A percentile compares a stretch with the other conserved stretches of the same genome.
phyloP scores from a whole-genome alignment of 2,797 vertebrate genomes.

The Acipenser oxyrinchus region DNA sequence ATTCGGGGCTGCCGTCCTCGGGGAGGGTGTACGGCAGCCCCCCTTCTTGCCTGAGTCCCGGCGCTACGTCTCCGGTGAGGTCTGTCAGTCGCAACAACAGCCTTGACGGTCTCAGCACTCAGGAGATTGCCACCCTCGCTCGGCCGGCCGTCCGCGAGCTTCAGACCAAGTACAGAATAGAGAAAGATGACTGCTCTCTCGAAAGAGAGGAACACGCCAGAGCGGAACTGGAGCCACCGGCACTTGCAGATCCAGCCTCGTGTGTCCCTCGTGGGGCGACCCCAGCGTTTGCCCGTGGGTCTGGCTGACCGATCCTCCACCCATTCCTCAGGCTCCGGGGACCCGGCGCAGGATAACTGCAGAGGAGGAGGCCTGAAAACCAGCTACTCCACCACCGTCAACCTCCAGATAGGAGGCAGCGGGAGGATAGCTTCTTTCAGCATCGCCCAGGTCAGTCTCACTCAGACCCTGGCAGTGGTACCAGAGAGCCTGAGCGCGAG shows the following conservation, averaged over 20 bases:
- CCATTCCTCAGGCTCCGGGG: not conserved
- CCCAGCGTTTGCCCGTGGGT: slow-evolving; percentile 11
- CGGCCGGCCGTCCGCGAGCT: slow-evolving; percentile 58
- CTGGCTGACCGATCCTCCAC: not conserved
- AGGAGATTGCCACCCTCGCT: slow-evolving; percentile 48
- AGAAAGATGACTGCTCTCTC: slow-evolving; percentile 23
- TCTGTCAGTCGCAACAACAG: slow-evolving; percentile 26
- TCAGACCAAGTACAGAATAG: slow-evolving; percentile 38
- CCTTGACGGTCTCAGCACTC: slow-evolving; percentile 24
- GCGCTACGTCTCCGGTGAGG: slow-evolving; percentile 24
- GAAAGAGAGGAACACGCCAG: slow-evolving; percentile 10
- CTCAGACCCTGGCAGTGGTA: slow-evolving; percentile 64
- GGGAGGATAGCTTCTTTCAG: slow-evolving; percentile 73
- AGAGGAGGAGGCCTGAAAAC: slow-evolving; percentile 39
- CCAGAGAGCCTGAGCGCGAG: slow-evolving; percentile 43
- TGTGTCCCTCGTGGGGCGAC: slow-evolving; percentile 50
- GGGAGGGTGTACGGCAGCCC: slow-evolving; percentile 34
- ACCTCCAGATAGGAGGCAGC: slow-evolving; percentile 77
- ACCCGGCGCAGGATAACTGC: slow-evolving; percentile 15
- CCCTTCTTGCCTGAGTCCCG: slow-evolving; percentile 42
- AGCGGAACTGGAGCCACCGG: slow-evolving; percentile 28
- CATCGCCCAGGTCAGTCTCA: slow-evolving; percentile 78
- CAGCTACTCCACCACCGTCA: slow-evolving; percentile 84
- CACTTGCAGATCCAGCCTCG: slow-evolving; percentile 52
- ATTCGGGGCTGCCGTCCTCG: slow-evolving; percentile 33